A percentile compares a stretch with the other conserved stretches of the same genome.
These are phyloP conservation scores for Pterostichus madidus DNA, from an alignment of 2,888 invertebrate genomes.

Conservation along the genomic window DNA sequence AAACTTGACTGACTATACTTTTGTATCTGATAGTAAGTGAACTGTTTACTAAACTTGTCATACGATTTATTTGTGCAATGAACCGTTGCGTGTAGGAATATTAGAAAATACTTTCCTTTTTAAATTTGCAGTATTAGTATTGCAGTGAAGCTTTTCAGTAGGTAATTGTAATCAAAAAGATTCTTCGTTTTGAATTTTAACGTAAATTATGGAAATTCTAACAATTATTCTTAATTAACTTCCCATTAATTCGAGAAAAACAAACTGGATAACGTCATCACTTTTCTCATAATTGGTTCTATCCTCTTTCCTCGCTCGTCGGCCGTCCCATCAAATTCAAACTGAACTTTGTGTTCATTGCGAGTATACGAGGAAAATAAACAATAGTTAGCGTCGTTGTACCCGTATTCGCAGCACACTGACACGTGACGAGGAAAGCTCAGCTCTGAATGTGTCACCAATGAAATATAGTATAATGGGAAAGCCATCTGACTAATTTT, in stretches of 20 bases:
- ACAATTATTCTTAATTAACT: conserved; percentile 17
- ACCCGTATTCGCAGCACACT: neutral
- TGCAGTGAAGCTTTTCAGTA: no score
- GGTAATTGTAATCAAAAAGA: no score
- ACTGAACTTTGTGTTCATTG: conserved; percentile 28
- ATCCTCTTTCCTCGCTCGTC: conserved; percentile 4
- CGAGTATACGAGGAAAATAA: conserved; percentile 9
- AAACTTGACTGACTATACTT: no score
- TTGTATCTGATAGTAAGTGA: no score
- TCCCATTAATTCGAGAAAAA: conserved; percentile 35
- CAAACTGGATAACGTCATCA: conserved; percentile 33
- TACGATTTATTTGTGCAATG: no score
- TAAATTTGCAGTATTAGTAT: no score
- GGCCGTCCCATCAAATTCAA: neutral
- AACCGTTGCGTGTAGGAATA: no score
- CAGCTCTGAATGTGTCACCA: neutral
- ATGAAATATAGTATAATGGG: no score
- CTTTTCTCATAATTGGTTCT: conserved; percentile 40
- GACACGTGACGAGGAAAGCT: conserved; percentile 34
- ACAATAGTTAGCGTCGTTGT: conserved; percentile 13
- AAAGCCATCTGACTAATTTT: no score
- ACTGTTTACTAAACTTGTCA: no score
- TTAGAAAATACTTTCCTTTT: no score
- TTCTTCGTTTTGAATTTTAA: neutral
- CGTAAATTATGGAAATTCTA: conserved; percentile 34